Evolutionary conservation across 2,113 vertebrate genomes (phyloP).

Genomic region (Oryzias woworae): DNA sequence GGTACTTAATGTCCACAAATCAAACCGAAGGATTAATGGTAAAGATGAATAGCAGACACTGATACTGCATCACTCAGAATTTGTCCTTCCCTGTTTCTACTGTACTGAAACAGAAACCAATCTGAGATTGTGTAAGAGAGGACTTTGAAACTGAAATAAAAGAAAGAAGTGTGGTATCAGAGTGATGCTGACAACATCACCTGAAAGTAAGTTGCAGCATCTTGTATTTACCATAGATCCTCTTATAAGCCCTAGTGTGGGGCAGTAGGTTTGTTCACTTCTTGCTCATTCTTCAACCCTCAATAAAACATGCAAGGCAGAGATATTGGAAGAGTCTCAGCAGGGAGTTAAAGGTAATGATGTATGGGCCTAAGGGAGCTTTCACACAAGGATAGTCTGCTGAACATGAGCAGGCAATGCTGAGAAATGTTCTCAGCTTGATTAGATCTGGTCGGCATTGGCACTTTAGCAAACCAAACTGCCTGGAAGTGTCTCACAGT

Average conservation of each 20-base stretch:
- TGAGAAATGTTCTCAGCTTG: too few species aligned
- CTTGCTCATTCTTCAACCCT: constrained; percentile 19
- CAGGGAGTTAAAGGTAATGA: constrained; percentile 21
- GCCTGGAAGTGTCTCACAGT: too few species aligned
- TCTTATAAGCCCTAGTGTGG: constrained; percentile 47
- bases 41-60: background rate
- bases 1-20: too few species aligned
- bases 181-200: constrained; percentile 41
- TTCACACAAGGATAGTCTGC: too few species aligned
- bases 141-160: constrained; percentile 7
- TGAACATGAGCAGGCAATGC: too few species aligned
- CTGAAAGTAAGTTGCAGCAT: constrained; percentile 52
- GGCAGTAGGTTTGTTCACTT: constrained; percentile 35
- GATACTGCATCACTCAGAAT: constrained; percentile 33
- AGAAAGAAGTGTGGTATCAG: constrained; percentile 18
- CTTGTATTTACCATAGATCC: constrained; percentile 42
- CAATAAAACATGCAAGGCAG: constrained; percentile 10
- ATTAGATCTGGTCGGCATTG: too few species aligned
- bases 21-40: too few species aligned
- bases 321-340: background rate
- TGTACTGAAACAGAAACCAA: constrained; percentile 29
- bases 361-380: background rate
- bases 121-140: constrained; percentile 20
- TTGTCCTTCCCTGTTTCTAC: constrained; percentile 37
- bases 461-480: too few species aligned